A percentile compares a stretch with the other conserved stretches of the same genome.
Evolutionary conservation across 2,113 vertebrate genomes (phyloP).

Genomic region (Triplophysa tibetana): DNA sequence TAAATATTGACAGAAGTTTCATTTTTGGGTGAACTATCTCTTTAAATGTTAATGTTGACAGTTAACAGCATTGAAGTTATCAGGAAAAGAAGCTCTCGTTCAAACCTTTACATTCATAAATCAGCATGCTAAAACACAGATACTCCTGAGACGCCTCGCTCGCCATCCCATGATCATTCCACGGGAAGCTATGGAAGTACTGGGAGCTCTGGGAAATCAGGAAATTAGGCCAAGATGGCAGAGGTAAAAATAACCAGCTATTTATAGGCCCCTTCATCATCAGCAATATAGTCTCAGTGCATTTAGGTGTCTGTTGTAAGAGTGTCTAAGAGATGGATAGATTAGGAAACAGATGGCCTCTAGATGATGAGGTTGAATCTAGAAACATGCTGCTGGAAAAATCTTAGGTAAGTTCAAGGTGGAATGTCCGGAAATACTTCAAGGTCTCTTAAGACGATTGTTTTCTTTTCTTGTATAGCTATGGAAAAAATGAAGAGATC

Average conservation of each 20-base stretch:
- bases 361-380: not conserved
- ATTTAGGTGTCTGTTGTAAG: not conserved
- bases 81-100: conserved; percentile 59
- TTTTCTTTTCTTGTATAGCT: too few species aligned
- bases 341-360: conserved; percentile 2
- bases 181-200: conserved; percentile 67
- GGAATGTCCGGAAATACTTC: too few species aligned
- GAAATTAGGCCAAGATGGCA: conserved; percentile 80
- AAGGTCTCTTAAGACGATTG: too few species aligned
- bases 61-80: conserved; percentile 28
- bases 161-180: conserved; percentile 62
- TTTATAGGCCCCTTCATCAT: conserved; percentile 70
- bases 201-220: conserved; percentile 61
- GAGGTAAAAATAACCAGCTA: conserved; percentile 78
- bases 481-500: too few species aligned
- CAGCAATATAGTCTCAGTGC: conserved; percentile 54
- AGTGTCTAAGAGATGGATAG: conserved; percentile 28
- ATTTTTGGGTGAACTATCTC: too few species aligned
- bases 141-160: conserved; percentile 34
- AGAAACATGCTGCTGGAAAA: conserved; percentile 6
- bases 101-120: conserved; percentile 51
- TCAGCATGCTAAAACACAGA: conserved; percentile 33
- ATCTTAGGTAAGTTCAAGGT: not conserved
- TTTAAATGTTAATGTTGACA: too few species aligned
- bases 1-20: too few species aligned